Percentiles rank a stretch among this genome's conserved stretches.
Evolutionary conservation across 1,140 invertebrate species (phyloP).

Genomic region (Nixonia krombeini): DNA sequence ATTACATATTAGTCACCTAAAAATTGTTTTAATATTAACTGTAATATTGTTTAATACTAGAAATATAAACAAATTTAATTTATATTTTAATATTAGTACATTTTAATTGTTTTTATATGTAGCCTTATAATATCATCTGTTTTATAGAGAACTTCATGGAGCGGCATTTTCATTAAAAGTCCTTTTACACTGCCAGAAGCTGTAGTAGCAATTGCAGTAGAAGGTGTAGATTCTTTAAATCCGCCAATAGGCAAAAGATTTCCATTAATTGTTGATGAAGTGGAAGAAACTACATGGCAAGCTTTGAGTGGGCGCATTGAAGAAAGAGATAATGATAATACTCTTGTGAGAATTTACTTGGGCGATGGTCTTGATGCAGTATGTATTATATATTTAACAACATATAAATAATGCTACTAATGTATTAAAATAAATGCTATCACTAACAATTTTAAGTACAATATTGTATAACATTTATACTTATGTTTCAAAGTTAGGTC

Average conservation of each 20-base stretch:
- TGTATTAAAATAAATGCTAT: no score
- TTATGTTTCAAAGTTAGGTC: slow-evolving; percentile 65
- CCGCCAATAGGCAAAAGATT: slow-evolving; percentile 72
- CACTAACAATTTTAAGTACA: no score
- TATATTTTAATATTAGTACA: no score
- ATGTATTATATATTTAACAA: slow-evolving; percentile 55
- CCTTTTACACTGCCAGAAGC: slow-evolving; percentile 85
- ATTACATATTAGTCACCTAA: no score
- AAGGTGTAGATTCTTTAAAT: slow-evolving; percentile 75
- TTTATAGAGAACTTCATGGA: slow-evolving; percentile 70
- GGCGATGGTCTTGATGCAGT: slow-evolving; percentile 77
- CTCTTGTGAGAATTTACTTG: slow-evolving; percentile 77
- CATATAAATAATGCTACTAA: no score
- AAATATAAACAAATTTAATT: no score
- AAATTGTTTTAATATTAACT: no score
- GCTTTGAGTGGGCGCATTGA: slow-evolving; percentile 73
- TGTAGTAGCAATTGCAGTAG: slow-evolving; percentile 80
- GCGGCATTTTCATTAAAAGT: slow-evolving; percentile 78
- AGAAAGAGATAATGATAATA: slow-evolving; percentile 74
- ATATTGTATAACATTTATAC: no score
- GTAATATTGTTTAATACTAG: no score
- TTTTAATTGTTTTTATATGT: no score
- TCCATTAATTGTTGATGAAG: slow-evolving; percentile 76
- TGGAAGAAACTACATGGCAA: slow-evolving; percentile 77
- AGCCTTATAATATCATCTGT: no score